These are phyloP conservation scores for Alectoris magna DNA, from an alignment of 2,797 vertebrate genomes.

Conservation along the genomic window DNA sequence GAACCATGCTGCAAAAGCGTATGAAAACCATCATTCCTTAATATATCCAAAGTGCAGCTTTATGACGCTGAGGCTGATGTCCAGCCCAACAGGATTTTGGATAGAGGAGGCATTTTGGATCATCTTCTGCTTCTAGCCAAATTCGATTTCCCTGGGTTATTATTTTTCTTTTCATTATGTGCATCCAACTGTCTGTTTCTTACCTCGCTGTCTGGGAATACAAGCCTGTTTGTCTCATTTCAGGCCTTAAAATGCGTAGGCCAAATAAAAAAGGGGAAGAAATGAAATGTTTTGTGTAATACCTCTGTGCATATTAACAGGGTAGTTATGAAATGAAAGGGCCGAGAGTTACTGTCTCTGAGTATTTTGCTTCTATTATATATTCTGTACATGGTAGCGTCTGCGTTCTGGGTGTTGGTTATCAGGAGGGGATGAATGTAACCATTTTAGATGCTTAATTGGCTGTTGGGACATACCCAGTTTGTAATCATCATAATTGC, in stretches of 20 bases:
- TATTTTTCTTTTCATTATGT: slow-evolving; percentile 52
- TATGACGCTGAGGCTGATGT: slow-evolving; percentile 8
- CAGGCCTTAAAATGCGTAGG: slow-evolving; percentile 45
- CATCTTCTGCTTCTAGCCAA: slow-evolving; percentile 42
- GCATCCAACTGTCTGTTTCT: slow-evolving; percentile 58
- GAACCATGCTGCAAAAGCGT: slow-evolving; percentile 43
- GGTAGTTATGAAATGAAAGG: neutral
- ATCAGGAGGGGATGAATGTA: slow-evolving; percentile 40
- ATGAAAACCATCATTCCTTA: slow-evolving; percentile 49
- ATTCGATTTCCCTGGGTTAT: slow-evolving; percentile 29
- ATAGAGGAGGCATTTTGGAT: slow-evolving; percentile 56
- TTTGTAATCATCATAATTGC: slow-evolving; percentile 66
- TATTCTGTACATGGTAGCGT: neutral
- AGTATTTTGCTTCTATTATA: neutral
- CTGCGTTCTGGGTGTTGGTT: neutral
- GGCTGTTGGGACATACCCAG: slow-evolving; percentile 38
- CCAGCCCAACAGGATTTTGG: slow-evolving; percentile 47
- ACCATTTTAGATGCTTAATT: slow-evolving; percentile 51
- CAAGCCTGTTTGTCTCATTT: slow-evolving; percentile 57
- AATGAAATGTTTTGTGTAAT: neutral
- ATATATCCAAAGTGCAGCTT: slow-evolving; percentile 28
- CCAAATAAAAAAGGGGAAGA: neutral
- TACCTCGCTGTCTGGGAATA: slow-evolving; percentile 67
- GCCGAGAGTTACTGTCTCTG: neutral
- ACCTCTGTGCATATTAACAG: neutral